A percentile compares a stretch with the other conserved stretches of the same genome.
Evolutionary conservation across 1,140 invertebrate species (phyloP).

Genomic region (Habropoda laboriosa): DNA sequence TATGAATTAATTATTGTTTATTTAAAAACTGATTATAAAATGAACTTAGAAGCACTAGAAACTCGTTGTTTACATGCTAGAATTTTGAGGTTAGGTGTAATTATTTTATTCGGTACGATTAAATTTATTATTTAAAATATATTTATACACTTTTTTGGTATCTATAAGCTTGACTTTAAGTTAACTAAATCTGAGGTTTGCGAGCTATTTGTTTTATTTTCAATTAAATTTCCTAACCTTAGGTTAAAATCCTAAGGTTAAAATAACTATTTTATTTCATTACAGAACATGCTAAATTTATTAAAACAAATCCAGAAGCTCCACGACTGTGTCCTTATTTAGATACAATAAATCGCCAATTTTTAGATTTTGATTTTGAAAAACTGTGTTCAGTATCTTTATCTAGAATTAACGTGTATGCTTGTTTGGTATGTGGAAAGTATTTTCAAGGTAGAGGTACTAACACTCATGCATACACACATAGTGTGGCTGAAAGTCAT

Average conservation of each 20-base stretch:
- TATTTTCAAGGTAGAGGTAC: slow-evolving; percentile 99
- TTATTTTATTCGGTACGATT: neutral
- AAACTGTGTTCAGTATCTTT: slow-evolving; percentile 99
- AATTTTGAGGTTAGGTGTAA: slow-evolving; percentile 49
- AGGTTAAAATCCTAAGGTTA: neutral
- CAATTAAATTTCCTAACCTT: slow-evolving; percentile 1
- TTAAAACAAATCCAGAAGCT: slow-evolving; percentile 57
- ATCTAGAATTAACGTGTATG: slow-evolving; percentile 99
- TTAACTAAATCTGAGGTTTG: neutral
- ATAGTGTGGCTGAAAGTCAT: slow-evolving; percentile 98
- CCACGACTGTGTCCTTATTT: slow-evolving; percentile 93
- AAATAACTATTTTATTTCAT: slow-evolving; percentile 16
- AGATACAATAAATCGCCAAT: slow-evolving; percentile 97
- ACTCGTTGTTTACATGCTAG: slow-evolving; percentile 27
- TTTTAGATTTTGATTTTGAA: slow-evolving; percentile 99
- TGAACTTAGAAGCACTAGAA: slow-evolving; percentile 7
- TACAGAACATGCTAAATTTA: slow-evolving; percentile 41
- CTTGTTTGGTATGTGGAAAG: slow-evolving; percentile 99
- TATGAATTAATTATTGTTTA: neutral
- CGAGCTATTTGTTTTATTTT: neutral
- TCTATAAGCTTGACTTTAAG: too few relatives aligned
- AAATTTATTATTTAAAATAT: neutral
- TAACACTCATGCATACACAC: slow-evolving; percentile 99
- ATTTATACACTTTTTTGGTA: neutral
- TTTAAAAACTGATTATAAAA: neutral